Conservation (phyloP, 2,888 invertebrate species). For the Cantharis rufa region DNA sequence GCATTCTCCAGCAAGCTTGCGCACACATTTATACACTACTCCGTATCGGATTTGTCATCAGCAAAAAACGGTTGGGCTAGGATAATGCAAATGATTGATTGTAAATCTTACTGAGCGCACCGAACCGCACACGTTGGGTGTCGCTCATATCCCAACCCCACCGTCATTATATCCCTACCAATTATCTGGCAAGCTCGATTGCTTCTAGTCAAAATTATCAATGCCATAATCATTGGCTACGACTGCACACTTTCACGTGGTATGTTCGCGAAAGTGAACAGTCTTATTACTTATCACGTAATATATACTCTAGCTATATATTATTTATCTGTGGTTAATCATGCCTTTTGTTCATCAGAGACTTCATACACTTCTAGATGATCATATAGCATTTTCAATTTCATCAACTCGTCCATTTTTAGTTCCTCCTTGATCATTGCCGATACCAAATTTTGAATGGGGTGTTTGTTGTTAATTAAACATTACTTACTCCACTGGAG, state of each 20-base stretch:
- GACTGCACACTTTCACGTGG: constrained; percentile 42
- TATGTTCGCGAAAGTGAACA: constrained; percentile 43
- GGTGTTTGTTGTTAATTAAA: constrained; percentile 45
- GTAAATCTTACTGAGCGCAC: constrained; percentile 8
- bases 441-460: constrained; percentile 40
- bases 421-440: constrained; percentile 12
- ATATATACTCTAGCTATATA: constrained; percentile 37
- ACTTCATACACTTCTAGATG: constrained; percentile 54
- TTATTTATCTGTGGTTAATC: constrained; percentile 48
- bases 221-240: constrained; percentile 26
- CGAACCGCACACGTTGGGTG: constrained; percentile 30
- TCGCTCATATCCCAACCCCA: constrained; percentile 12
- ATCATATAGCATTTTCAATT: constrained; percentile 37
- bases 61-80: constrained; percentile 21
- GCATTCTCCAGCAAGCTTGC: constrained; percentile 47
- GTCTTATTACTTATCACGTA: constrained; percentile 45
- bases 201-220: constrained; percentile 32
- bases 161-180: constrained; percentile 19
- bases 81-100: constrained; percentile 2
- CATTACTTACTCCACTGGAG: constrained; percentile 38
- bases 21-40: constrained; percentile 56
- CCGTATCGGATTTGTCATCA: constrained; percentile 54
- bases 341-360: constrained; percentile 48
- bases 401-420: constrained; percentile 13
- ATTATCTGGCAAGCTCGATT: constrained; percentile 23